Evolutionary conservation across 2,113 vertebrate genomes (phyloP).

Genomic region (Spilogale gracilis): DNA sequence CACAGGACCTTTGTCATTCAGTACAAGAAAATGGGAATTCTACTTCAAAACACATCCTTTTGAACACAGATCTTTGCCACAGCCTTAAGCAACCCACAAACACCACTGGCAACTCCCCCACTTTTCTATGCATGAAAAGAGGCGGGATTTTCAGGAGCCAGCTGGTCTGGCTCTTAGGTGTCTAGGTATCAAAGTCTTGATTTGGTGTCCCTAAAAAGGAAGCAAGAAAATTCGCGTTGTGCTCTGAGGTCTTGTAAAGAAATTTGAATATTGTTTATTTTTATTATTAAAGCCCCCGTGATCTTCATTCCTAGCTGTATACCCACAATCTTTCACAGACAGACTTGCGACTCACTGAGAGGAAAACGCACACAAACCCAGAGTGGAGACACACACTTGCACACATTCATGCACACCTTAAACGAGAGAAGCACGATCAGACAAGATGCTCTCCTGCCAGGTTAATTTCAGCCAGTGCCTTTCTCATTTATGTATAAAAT

Average conservation of each 20-base stretch:
- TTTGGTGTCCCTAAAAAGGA: not conserved
- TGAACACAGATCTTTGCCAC: not conserved
- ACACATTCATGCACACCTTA: not conserved
- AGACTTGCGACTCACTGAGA: conserved; percentile 5
- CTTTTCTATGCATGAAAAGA: conserved; percentile 8
- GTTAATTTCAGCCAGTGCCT: conserved; percentile 46
- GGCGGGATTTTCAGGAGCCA: not conserved
- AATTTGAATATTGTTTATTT: conserved; percentile 39
- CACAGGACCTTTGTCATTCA: not conserved
- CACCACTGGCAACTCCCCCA: not conserved
- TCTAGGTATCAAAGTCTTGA: conserved; percentile 39
- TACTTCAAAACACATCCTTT: conserved; percentile 15
- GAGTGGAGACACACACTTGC: not conserved
- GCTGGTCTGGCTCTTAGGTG: not conserved
- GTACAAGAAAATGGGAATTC: conserved; percentile 19
- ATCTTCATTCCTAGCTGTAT: not conserved
- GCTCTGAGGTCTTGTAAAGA: not conserved
- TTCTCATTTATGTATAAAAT: conserved; percentile 70
- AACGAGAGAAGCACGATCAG: not conserved
- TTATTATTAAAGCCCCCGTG: conserved; percentile 44
- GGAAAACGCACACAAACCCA: conserved; percentile 1
- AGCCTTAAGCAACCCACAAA: not conserved
- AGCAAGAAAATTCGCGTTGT: not conserved
- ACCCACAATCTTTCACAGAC: not conserved
- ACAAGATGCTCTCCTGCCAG: not conserved